These are phyloP conservation scores for Miichthys miiuy DNA, from an alignment of 2,797 vertebrate species.

Conservation along the genomic window DNA sequence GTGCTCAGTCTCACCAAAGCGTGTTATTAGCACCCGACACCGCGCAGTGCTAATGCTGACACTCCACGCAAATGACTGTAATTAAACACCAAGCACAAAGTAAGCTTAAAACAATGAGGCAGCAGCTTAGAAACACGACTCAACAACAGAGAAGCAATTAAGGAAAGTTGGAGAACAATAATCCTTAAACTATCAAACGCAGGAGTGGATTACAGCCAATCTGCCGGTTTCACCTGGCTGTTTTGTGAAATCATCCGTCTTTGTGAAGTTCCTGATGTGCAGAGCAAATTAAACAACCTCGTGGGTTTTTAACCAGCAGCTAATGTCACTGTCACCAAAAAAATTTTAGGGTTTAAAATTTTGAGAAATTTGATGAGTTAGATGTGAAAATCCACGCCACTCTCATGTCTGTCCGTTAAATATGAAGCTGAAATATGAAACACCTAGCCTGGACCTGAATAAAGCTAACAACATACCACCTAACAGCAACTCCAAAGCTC, in stretches of 20 bases:
- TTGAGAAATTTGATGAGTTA: too few relatives aligned
- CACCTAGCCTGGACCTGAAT: too few relatives aligned
- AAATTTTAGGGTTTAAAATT: too few relatives aligned
- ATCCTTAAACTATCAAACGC: constrained; percentile 43
- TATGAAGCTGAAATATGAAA: too few relatives aligned
- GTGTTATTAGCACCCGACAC: constrained; percentile 84
- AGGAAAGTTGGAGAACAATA: constrained; percentile 71
- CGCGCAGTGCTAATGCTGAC: constrained; percentile 72
- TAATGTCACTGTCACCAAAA: background rate
- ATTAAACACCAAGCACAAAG: constrained; percentile 81
- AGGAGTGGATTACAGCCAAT: constrained; percentile 32
- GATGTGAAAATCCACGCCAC: too few relatives aligned
- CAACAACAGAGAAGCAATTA: constrained; percentile 62
- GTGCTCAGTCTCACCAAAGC: constrained; percentile 76
- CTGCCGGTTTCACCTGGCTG: constrained; percentile 15
- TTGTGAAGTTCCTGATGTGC: constrained; percentile 5
- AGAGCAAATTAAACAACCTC: background rate
- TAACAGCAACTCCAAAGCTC: too few relatives aligned
- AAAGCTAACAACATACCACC: too few relatives aligned
- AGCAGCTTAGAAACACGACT: constrained; percentile 63
- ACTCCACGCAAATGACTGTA: constrained; percentile 84
- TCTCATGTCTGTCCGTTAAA: too few relatives aligned
- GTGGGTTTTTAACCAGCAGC: background rate
- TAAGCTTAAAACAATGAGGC: constrained; percentile 77
- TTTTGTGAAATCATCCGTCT: constrained; percentile 20